Base-by-base conservation (phyloP, 2,888 invertebrate species). In the Mactromeris polynyma region DNA sequence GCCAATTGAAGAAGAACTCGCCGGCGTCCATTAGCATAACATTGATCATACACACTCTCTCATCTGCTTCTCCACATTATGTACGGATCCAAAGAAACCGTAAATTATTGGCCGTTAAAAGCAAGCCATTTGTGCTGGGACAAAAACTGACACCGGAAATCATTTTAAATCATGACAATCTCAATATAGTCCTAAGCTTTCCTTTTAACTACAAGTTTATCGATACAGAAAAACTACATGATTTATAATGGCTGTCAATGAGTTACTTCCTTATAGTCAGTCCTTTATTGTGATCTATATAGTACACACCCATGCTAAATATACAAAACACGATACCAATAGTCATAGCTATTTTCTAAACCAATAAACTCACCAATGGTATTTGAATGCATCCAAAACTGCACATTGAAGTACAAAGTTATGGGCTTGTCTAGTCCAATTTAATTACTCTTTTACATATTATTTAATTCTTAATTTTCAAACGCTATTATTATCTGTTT, bases 91-190 rank as follows among this genome's bases (percentile, higher is more conserved):
- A 81, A 81, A 77, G 77, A 82, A 84, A 83, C 80, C 81, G 83
- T 86, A 86, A 89, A 86, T 89, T 89, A 86, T 80, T 26, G 69
- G 86, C 73, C 86, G 86, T 83, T 80, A 89, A 89, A 84, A 86
- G 84, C 64, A 81, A 73, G 78, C 84, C 84, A 86, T 89, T 89
- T 83, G 42, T 33, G 54, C 38, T 81, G 33, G 83, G 80, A 42
- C 31, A 40, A 84, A 40, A 83, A 86, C 86, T 86, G 64, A 79
- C 77, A 83, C 58, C 64, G 38, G 64, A 64, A 69, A 85, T 64
- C 40, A 36, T 21, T 26, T 46, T 69, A 73, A 51, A 81, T 81
- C 73, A 86, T 69, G 17, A 33, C 36, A 42, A n/a, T 17, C 40
- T 40, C 82, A 26, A 82, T 82, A 69, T 1, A 9, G 19, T 46